Percentiles rank a stretch among this genome's conserved stretches.
Conservation (phyloP, 2,888 invertebrate species). For the Papilio elwesi region DNA sequence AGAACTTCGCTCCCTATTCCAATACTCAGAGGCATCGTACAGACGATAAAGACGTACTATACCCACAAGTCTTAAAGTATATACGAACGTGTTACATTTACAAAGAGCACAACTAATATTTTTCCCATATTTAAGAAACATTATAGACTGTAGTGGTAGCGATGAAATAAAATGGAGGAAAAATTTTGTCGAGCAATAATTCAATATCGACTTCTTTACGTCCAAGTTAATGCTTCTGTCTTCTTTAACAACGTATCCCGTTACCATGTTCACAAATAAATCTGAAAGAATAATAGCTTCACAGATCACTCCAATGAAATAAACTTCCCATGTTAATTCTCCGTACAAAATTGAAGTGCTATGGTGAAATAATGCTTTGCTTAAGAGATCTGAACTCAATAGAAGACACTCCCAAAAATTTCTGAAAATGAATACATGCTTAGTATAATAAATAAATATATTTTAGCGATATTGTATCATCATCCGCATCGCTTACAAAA, state of each 20-base stretch:
- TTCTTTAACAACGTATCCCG: conserved; percentile 40
- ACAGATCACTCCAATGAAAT: conserved; percentile 39
- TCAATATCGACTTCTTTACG: conserved; percentile 38
- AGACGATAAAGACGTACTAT: conserved; percentile 42
- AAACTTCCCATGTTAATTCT: conserved; percentile 40
- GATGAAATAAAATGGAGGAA: conserved; percentile 42
- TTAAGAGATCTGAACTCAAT: conserved; percentile 35
- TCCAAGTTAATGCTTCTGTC: conserved; percentile 42
- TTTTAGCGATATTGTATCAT: background rate
- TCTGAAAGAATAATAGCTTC: conserved; percentile 39
- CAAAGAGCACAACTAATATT: conserved; percentile 41
- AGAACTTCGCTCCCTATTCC: conserved; percentile 39
- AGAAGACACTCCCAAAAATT: conserved; percentile 42
- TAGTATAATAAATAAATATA: background rate
- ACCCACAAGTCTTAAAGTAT: conserved; percentile 39
- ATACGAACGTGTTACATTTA: conserved; percentile 43
- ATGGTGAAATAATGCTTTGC: conserved; percentile 42
- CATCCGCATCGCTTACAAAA: background rate
- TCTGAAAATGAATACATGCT: conserved; percentile 33
- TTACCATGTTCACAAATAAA: conserved; percentile 40
- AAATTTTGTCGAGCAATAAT: conserved; percentile 42
- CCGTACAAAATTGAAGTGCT: conserved; percentile 42
- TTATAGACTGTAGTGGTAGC: conserved; percentile 39
- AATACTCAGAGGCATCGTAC: conserved; percentile 41
- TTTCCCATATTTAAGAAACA: conserved; percentile 43